Base-by-base conservation (phyloP, 2,888 invertebrate genomes). In the Zaprionus obscuricornis region DNA sequence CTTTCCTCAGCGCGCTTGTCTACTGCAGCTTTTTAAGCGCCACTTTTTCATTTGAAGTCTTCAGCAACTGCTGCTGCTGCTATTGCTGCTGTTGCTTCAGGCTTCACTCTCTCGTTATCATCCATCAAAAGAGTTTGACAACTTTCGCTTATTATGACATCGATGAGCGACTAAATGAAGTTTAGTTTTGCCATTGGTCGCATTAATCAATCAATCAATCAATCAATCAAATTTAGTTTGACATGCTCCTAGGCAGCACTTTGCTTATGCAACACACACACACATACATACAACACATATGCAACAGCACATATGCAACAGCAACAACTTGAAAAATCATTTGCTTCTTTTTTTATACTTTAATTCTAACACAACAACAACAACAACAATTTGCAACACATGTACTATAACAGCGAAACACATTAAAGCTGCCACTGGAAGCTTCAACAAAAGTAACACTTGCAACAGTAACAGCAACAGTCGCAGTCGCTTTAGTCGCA, bases 381-480 rank as follows among this genome's bases (percentile, higher is more conserved):
- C 51, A 27, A 58, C 18, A 36, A 43, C 67, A 54, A 34, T 55
- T n/a, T 40, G 26, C 36, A 43, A 59, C 52, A n/a, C n/a, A n/a
- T n/a, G n/a, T n/a, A n/a, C n/a, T n/a, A n/a, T n/a, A 39, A 50
- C 55, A 70, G 68, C 47, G 42, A 57, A 45, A 45, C 63, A 64
- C 56, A 57, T 50, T 27, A 79, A 76, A 79, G 47, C 65, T 49
- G 57, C 60, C 59, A 36, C 49, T 36, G 51, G 47, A 59, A 65
- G 55, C 56, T 37, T 40, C 46, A 68, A 31, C 47, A 78, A 79
- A 72, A n/a, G n/a, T n/a, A n/a, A n/a, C n/a, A n/a, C n/a, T n/a
- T n/a, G n/a, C n/a, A n/a, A n/a, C n/a, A 64, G 64, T 46, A 70
- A 72, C 63, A 76, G 63, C 63, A 75, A 55, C 66, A 66, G 45